A percentile compares a stretch with the other conserved stretches of the same genome.
phyloP scores from a whole-genome alignment of 2,113 vertebrate species.

The Alethe castanea region DNA sequence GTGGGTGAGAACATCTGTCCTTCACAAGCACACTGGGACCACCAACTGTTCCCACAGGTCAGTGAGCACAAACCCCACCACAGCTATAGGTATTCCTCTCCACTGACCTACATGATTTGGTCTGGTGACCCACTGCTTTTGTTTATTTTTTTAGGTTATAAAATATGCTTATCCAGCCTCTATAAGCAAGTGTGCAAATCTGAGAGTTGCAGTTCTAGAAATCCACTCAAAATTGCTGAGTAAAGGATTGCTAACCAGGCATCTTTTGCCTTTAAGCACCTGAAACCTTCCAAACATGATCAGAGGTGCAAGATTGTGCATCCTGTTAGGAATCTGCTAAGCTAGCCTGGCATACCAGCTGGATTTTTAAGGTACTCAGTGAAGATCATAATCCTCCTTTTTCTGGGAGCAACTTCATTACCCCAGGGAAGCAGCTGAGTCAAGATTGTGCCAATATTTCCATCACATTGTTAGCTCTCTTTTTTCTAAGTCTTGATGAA shows the following conservation, averaged over 20 bases:
- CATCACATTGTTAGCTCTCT: slow-evolving; percentile 16
- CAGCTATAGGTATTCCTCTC: slow-evolving; percentile 55
- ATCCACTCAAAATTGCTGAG: background rate
- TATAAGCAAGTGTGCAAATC: background rate
- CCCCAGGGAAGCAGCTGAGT: slow-evolving; percentile 52
- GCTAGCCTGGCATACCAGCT: background rate
- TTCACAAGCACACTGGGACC: slow-evolving; percentile 24
- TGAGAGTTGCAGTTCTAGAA: background rate
- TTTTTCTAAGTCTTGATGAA: slow-evolving; percentile 23
- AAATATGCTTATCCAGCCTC: slow-evolving; percentile 52
- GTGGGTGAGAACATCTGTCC: slow-evolving; percentile 8
- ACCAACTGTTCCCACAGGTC: slow-evolving; percentile 56
- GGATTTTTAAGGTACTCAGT: slow-evolving; percentile 9
- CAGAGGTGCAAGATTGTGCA: background rate
- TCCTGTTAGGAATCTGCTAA: slow-evolving; percentile 9
- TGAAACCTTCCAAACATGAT: slow-evolving; percentile 3
- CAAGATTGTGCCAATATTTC: slow-evolving; percentile 58
- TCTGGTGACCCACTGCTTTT: slow-evolving; percentile 56
- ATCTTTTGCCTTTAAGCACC: background rate
- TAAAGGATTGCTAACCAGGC: background rate
- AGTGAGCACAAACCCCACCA: background rate
- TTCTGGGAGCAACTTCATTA: slow-evolving; percentile 53
- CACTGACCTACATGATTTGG: slow-evolving; percentile 62
- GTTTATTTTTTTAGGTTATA: slow-evolving; percentile 46
- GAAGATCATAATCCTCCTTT: slow-evolving; percentile 46